Evolutionary conservation across 92 coral and sea anemone genomes (phyloP).

Genomic region (Micromussa lordhowensis): DNA sequence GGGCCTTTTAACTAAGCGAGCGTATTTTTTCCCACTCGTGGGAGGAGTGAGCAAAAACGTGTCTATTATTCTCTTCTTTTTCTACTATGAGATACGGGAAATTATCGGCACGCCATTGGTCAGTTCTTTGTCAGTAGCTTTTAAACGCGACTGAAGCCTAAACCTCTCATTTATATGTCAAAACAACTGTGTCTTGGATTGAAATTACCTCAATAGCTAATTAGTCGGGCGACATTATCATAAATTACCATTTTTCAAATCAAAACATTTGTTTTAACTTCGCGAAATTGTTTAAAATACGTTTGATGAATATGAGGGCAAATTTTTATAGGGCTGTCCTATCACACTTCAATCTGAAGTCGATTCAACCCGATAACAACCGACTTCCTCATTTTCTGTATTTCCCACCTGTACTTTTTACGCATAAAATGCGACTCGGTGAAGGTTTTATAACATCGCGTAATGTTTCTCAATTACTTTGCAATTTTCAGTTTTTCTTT

Average conservation of each 20-base stretch:
- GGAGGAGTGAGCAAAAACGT: conserved; percentile 39
- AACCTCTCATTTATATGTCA: conserved; percentile 45
- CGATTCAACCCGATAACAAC: background rate
- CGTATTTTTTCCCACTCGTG: background rate
- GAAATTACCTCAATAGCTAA: conserved; percentile 57
- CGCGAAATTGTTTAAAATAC: conserved; percentile 1
- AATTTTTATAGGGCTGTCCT: background rate
- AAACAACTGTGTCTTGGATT: conserved; percentile 29
- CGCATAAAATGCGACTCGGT: background rate
- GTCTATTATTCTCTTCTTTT: conserved; percentile 2
- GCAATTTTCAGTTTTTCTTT: background rate
- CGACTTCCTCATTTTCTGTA: background rate
- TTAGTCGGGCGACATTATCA: conserved; percentile 56
- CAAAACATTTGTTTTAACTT: conserved; percentile 60
- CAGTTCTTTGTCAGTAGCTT: conserved; percentile 42
- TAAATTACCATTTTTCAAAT: conserved; percentile 72
- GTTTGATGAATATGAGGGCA: conserved; percentile 2
- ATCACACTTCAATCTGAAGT: background rate
- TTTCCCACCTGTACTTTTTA: background rate
- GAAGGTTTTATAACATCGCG: background rate
- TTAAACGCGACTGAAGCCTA: conserved; percentile 36
- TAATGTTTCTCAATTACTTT: background rate
- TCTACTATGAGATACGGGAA: conserved; percentile 23
- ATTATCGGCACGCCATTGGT: conserved; percentile 46
- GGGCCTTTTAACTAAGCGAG: conserved; percentile 22